Base-by-base conservation (phyloP, 2,113 vertebrate genomes). In the Actinemys pallida region DNA sequence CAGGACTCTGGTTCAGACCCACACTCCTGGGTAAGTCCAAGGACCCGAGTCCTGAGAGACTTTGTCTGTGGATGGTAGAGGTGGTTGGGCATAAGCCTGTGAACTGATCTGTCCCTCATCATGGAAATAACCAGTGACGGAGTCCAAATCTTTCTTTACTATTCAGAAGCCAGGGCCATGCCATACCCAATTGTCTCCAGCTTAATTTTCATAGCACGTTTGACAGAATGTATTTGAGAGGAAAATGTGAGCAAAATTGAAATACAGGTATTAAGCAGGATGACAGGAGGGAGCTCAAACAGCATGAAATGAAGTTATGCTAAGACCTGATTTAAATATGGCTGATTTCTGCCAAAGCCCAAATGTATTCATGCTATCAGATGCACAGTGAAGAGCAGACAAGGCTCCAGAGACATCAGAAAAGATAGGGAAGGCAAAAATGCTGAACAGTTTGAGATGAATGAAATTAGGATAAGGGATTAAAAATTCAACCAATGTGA, bases 231-330 rank as follows among this genome's bases (percentile, higher is more conserved):
- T 49, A 75, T 83, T 93, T 92, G 86, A 53, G 11, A 93, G 52
- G 50, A 96, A 93, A 95, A 86, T 83, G 56, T 69, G 75, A 92
- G 49, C n/a, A 93, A 96, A 95, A 95, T 94, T 91, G 81, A 96
- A 90, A 80, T 45, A 81, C 31, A 87, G 57, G 79, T 92, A 90
- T 96, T 96, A 94, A 85, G 50, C 17, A 86, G 53, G 29, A 89
- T 95, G 94, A 92, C 52, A 80, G 86, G 10, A 86, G 50, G 20
- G 39, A 93, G 42, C 2, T 9, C 92, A 94, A 93, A 87, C 3
- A 96, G 65, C 93, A 92, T 96, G 87, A 94, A 96, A 96, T 97
- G 94, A 95, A 76, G 56, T 85, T 93, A 90, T 47, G 47, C 89
- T 96, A 94, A 91, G 85, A 90, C 29, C 49, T 76, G 62, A 31